Evolutionary conservation across 2,888 invertebrate species (phyloP).

Genomic region (Nephrotoma flavescens): DNA sequence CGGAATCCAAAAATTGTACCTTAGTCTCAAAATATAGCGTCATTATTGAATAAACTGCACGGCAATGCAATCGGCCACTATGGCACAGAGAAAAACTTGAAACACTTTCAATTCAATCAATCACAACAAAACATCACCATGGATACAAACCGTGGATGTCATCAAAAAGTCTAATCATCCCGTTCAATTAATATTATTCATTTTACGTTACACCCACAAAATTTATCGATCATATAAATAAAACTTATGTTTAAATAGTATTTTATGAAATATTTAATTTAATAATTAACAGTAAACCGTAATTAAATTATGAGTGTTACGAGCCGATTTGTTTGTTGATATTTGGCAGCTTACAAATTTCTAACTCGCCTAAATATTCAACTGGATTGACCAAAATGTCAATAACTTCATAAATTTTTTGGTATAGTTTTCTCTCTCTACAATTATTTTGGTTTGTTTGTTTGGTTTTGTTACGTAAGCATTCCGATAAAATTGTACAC

Average conservation of each 20-base stretch:
- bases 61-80: background rate
- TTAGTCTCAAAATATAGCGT: constrained; percentile 73
- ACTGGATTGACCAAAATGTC: background rate
- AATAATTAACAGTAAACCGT: background rate
- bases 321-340: background rate
- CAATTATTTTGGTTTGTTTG: background rate
- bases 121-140: background rate
- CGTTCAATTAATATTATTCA: background rate
- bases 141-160: background rate
- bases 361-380: background rate
- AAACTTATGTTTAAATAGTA: background rate
- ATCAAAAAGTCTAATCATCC: background rate
- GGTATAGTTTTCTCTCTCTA: background rate
- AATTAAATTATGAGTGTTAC: no score
- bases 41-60: constrained; percentile 34
- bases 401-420: background rate
- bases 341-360: background rate
- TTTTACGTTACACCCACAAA: background rate
- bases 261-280: background rate
- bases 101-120: background rate
- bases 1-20: constrained; percentile 57
- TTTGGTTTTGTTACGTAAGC: background rate
- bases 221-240: background rate
- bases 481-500: background rate
- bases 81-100: background rate